Evolutionary conservation across 2,888 invertebrate genomes (phyloP).

Genomic region (Artemia sp.): DNA sequence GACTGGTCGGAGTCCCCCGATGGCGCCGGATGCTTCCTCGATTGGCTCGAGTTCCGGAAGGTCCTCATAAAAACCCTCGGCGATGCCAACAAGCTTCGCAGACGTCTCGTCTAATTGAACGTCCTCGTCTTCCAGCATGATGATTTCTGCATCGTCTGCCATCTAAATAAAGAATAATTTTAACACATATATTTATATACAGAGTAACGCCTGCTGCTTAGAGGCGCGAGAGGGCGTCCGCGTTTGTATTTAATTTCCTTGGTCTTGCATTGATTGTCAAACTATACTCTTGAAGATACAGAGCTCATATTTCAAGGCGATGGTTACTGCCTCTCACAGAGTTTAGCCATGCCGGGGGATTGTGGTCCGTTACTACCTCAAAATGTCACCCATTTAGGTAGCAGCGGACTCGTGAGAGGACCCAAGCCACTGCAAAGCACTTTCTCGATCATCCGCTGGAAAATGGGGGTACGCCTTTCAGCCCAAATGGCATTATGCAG

Average conservation of each 20-base stretch:
- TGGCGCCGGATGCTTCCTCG: background rate
- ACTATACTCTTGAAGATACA: too few relatives aligned
- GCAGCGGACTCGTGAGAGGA: too few relatives aligned
- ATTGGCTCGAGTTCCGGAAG: slow-evolving; percentile 11
- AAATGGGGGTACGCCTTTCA: slow-evolving; percentile 28
- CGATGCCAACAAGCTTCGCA: slow-evolving; percentile 9
- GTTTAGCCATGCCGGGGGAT: too few relatives aligned
- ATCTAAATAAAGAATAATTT: slow-evolving; percentile 4
- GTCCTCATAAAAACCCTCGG: slow-evolving; percentile 2
- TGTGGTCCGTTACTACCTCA: too few relatives aligned
- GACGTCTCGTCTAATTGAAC: slow-evolving; percentile 7
- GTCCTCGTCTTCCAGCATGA: slow-evolving; percentile 6
- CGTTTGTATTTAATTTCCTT: too few relatives aligned
- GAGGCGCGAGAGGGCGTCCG: background rate
- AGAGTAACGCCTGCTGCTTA: background rate
- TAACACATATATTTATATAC: background rate
- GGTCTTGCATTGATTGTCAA: too few relatives aligned
- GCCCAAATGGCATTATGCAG: slow-evolving; percentile 37
- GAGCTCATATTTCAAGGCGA: too few relatives aligned
- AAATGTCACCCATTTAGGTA: too few relatives aligned
- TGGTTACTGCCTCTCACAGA: too few relatives aligned
- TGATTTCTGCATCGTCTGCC: slow-evolving; percentile 5
- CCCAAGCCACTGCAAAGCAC: too few relatives aligned
- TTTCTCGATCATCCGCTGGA: slow-evolving; percentile 22
- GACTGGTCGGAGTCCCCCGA: slow-evolving; percentile 1